Evolutionary conservation across 2,888 invertebrate genomes (phyloP), one percentile per base, ranked within the genome.

Genomic region (Oegoconia quadripuncta): DNA sequence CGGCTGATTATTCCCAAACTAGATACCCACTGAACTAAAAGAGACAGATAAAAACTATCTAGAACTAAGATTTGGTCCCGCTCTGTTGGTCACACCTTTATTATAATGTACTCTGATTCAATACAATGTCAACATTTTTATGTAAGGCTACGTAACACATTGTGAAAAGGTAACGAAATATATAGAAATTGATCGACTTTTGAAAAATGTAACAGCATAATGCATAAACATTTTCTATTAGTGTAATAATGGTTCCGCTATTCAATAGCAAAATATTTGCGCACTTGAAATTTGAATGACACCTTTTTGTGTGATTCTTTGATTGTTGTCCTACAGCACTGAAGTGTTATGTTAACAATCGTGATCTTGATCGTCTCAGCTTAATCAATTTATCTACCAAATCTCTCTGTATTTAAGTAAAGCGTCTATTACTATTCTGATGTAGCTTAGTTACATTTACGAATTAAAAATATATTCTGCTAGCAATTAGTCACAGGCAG

Each of bases 91-190:
- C 48, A 28, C 37, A 31, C 33, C 37, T 13, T 6, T 23, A 34
- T 55, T 48, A 59, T 61, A n/a, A n/a, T 59, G 62, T 56, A 56
- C 50, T 61, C 48, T 51, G 42, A 46, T 53, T 48, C 60, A 61
- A 61, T 50, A 43, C 34, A 48, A 44, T 47, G 56, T 59, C 56
- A 61, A 48, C 26, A 28, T 22, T 13, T 16, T 39, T 39, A 39
- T 39, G 25, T 39, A 39, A 39, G 15, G 17, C 23, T 16, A 14
- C 39, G 39, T 39, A 39, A 39, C 25, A 37, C 17, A 17, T 37
- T 30, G 14, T 25, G 31, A 26, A 18, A 30, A 30, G 16, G 4
- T 17, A 30, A n/a, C 29, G 29, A 30, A 30, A 30, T 17, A 17
- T 17, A n/a, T 11, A 11, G 17, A 17, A 16, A n/a, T 17, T 17